phyloP scores from a whole-genome alignment of 2,888 invertebrate genomes.

The Lydus trimaculatus region DNA sequence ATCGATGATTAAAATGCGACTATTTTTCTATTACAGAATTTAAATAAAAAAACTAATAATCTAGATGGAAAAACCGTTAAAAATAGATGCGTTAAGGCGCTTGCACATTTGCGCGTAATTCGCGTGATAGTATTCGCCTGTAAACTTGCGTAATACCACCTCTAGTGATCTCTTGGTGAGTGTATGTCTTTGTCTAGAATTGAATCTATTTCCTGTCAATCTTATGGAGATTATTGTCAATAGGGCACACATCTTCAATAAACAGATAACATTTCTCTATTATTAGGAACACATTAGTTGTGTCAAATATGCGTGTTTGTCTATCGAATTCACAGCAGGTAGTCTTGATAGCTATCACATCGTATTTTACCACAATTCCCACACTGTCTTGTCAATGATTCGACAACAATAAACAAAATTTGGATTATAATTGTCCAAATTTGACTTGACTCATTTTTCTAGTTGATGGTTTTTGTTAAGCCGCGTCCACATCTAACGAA shows the following conservation, averaged over 20 bases:
- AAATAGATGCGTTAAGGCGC: not conserved
- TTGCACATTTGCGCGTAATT: not conserved
- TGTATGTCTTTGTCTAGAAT: not conserved
- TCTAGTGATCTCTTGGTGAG: too few relatives aligned
- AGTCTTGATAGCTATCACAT: not conserved
- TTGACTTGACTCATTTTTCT: not conserved
- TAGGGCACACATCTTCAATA: not conserved
- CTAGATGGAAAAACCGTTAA: too few relatives aligned
- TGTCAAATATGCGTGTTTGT: not conserved
- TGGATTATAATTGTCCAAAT: not conserved
- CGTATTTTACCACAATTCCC: not conserved
- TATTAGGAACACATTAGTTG: not conserved
- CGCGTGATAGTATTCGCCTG: not conserved
- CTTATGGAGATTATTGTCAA: conserved; percentile 1
- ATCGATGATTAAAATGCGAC: not conserved
- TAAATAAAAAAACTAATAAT: too few relatives aligned
- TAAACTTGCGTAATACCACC: not conserved
- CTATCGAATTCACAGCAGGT: conserved; percentile 1
- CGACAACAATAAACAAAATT: not conserved
- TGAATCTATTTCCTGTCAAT: not conserved
- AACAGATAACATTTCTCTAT: too few relatives aligned
- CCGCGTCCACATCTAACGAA: too few relatives aligned
- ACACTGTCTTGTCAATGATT: not conserved
- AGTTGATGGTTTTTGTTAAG: too few relatives aligned
- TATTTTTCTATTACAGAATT: too few relatives aligned